Conservation (phyloP, 2,113 vertebrate genomes). For the Engraulis encrasicolus region DNA sequence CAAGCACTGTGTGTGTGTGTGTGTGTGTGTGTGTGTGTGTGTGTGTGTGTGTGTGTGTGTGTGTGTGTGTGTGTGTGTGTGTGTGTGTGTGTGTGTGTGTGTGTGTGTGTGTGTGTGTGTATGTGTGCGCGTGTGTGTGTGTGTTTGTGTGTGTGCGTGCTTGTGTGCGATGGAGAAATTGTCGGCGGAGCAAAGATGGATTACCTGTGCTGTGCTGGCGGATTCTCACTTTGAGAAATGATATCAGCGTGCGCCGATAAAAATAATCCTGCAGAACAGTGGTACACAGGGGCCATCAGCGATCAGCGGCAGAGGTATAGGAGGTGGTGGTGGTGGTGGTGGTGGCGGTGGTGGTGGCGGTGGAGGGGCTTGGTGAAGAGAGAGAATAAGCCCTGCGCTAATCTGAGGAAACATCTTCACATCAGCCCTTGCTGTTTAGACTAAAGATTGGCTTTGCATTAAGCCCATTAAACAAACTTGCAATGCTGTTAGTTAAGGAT, state of each 20-base stretch:
- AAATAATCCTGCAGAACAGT: slow-evolving; percentile 69
- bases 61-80: too few species aligned
- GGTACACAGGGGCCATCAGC: slow-evolving; percentile 57
- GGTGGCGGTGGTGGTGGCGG: background rate
- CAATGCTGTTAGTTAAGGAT: background rate
- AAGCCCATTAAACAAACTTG: slow-evolving; percentile 42
- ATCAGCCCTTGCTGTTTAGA: slow-evolving; percentile 59
- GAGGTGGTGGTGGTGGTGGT: slow-evolving; percentile 42
- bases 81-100: too few species aligned
- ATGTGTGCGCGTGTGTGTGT: too few species aligned
- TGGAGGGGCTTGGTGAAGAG: slow-evolving; percentile 55
- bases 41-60: too few species aligned
- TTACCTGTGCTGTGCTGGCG: slow-evolving; percentile 75
- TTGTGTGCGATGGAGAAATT: too few species aligned
- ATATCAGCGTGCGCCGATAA: slow-evolving; percentile 75
- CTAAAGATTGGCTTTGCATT: slow-evolving; percentile 56
- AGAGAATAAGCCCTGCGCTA: slow-evolving; percentile 55
- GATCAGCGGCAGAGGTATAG: too few species aligned
- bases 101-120: too few species aligned
- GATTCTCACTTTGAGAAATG: slow-evolving; percentile 80
- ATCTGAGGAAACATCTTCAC: slow-evolving; percentile 70
- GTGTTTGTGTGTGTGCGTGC: too few species aligned
- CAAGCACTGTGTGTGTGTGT: slow-evolving; percentile 70
- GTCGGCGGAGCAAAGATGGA: slow-evolving; percentile 79
- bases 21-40: too few species aligned